phyloP scores from a whole-genome alignment of 2,888 invertebrate genomes.

The Drosophila mayaguana region DNA sequence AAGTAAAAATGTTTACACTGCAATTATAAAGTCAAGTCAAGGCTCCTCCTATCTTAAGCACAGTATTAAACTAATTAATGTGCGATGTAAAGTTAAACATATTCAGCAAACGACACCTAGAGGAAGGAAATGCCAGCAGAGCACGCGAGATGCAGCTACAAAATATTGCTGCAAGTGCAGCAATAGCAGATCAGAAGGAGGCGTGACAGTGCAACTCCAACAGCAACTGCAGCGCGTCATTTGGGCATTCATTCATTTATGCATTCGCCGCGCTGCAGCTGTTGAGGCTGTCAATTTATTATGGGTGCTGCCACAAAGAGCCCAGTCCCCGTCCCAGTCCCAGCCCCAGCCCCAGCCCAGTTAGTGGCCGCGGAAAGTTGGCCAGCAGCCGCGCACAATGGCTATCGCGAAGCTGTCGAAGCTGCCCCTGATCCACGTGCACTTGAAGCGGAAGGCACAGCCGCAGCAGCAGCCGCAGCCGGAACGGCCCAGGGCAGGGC shows the following conservation, averaged over 20 bases:
- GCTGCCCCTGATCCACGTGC: constrained; percentile 69
- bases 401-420: constrained; percentile 57
- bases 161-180: constrained; percentile 35
- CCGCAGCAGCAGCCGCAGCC: constrained; percentile 11
- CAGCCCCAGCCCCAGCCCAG: constrained; percentile 41
- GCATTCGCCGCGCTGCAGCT: constrained; percentile 1
- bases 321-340: no score
- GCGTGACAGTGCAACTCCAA: constrained; percentile 4
- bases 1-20: neutral
- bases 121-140: neutral
- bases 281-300: constrained; percentile 59
- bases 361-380: constrained; percentile 60
- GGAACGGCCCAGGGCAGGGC: constrained; percentile 26
- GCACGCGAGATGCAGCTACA: constrained; percentile 31
- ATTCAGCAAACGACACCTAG: neutral
- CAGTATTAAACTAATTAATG: constrained; percentile 5
- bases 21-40: neutral
- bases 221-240: constrained; percentile 22
- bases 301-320: constrained; percentile 37
- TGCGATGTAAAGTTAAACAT: neutral
- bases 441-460: constrained; percentile 70
- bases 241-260: constrained; percentile 54
- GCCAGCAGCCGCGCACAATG: constrained; percentile 67
- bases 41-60: neutral
- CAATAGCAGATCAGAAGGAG: constrained; percentile 9